Conservation (phyloP, 2,797 vertebrate species). For the Cossypha polioptera region DNA sequence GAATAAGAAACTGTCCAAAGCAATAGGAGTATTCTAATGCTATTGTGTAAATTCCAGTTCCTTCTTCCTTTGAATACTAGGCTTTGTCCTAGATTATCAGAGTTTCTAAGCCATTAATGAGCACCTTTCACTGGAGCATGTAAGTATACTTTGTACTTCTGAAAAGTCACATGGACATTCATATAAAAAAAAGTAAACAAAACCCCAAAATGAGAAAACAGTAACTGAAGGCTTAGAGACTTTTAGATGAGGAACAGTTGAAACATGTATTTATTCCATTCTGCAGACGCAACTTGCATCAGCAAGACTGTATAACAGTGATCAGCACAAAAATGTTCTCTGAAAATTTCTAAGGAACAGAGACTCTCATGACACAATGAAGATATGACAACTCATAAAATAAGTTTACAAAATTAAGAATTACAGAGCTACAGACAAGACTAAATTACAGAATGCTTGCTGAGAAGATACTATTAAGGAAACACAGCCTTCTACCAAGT, state of each 20-base stretch:
- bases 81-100: neutral
- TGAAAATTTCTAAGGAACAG: neutral
- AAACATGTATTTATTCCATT: neutral
- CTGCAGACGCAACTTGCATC: neutral
- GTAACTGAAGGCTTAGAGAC: neutral
- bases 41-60: neutral
- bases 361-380: neutral
- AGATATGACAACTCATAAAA: neutral
- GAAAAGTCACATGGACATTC: neutral
- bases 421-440: neutral
- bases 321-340: neutral
- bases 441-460: neutral
- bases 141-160: neutral
- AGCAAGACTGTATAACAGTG: neutral
- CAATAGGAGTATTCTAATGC: neutral
- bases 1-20: neutral
- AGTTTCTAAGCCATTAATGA: conserved; percentile 17
- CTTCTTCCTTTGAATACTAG: neutral
- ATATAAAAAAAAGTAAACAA: neutral
- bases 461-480: neutral
- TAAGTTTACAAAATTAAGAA: neutral
- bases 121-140: neutral
- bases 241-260: neutral
- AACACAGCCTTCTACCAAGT: neutral
- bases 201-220: neutral